Evolutionary conservation across 64 coral and sea anemone species (phyloP).

Genomic region (Stichodactyla helianthus): DNA sequence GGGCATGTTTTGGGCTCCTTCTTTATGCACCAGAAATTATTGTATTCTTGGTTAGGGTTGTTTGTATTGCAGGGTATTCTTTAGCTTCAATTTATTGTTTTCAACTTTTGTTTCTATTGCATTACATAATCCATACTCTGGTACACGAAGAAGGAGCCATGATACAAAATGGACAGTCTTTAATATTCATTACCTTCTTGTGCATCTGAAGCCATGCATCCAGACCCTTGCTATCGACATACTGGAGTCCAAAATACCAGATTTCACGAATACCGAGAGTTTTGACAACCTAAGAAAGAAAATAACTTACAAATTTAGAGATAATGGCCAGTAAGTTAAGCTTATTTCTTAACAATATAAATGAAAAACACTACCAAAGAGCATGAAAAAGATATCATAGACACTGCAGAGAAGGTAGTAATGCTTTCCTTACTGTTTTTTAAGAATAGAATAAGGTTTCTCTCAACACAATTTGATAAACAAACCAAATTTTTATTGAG

Average conservation of each 20-base stretch:
- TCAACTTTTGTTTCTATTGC: too few relatives aligned
- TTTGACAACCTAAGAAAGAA: conserved; percentile 73
- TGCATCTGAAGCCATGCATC: conserved; percentile 83
- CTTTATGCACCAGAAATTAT: too few relatives aligned
- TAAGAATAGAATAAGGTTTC: not conserved
- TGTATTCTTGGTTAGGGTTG: too few relatives aligned
- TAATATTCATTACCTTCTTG: conserved; percentile 66
- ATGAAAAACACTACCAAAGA: not conserved
- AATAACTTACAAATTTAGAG: not conserved
- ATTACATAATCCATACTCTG: too few relatives aligned
- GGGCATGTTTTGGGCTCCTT: too few relatives aligned
- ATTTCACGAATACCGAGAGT: conserved; percentile 93
- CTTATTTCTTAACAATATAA: too few relatives aligned
- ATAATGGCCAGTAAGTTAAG: too few relatives aligned
- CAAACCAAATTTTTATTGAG: too few relatives aligned
- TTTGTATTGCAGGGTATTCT: too few relatives aligned
- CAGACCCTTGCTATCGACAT: conserved; percentile 73
- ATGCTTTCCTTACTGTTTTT: not conserved
- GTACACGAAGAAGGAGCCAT: not conserved
- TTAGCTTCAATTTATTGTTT: too few relatives aligned
- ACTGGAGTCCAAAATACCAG: conserved; percentile 91
- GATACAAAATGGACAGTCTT: not conserved
- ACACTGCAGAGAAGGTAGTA: not conserved
- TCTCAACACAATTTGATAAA: not conserved
- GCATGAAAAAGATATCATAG: not conserved